Conservation (phyloP, 2,888 invertebrate genomes). For the Phaonia tiefii region DNA sequence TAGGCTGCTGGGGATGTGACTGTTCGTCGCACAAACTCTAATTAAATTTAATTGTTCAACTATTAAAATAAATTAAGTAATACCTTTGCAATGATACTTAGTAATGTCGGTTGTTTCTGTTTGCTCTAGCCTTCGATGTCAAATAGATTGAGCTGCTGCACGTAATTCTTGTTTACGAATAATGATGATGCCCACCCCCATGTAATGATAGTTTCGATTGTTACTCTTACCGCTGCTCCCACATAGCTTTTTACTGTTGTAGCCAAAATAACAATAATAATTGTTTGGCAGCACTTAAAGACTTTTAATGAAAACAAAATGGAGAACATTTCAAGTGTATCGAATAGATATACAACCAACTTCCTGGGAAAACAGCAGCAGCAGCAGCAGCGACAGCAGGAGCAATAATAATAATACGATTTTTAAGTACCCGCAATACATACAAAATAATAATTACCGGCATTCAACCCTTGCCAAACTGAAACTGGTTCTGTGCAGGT, state of each 20-base stretch:
- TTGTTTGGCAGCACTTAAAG: slow-evolving; percentile 52
- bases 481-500: background rate
- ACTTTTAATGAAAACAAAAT: slow-evolving; percentile 42
- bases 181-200: slow-evolving; percentile 1
- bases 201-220: slow-evolving; percentile 43
- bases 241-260: slow-evolving; percentile 33
- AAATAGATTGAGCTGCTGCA: background rate
- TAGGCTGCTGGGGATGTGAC: slow-evolving; percentile 7
- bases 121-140: background rate
- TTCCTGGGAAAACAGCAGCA: background rate
- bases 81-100: slow-evolving; percentile 59
- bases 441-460: slow-evolving; percentile 15
- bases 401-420: slow-evolving; percentile 21
- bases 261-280: slow-evolving; percentile 48
- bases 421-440: too few species aligned
- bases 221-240: slow-evolving; percentile 37
- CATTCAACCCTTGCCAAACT: background rate
- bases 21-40: slow-evolving; percentile 40
- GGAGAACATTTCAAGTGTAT: slow-evolving; percentile 26
- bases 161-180: slow-evolving; percentile 1
- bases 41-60: slow-evolving; percentile 64
- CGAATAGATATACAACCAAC: slow-evolving; percentile 9
- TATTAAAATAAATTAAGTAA: slow-evolving; percentile 61
- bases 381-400: background rate
- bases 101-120: slow-evolving; percentile 45